Evolutionary conservation across 2,888 invertebrate genomes (phyloP), one percentile per base, ranked within the genome.

Genomic region (Eristalis pertinax): DNA sequence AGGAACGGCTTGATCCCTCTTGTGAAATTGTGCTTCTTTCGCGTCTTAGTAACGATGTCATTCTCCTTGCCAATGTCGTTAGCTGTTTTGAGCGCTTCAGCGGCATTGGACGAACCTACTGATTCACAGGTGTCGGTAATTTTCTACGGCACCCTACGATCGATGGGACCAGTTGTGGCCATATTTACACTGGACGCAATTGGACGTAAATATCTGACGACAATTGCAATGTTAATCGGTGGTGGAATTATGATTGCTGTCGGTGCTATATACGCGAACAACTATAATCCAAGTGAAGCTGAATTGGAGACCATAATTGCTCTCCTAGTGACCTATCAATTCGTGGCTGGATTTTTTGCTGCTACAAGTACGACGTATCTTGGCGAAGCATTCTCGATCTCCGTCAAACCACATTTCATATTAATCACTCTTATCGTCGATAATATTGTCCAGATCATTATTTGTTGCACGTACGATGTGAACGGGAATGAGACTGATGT

Each of bases 361-460:
- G 84, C 90, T 60, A 89, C 89, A 32, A 90, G 90, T 2, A 82
- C 92, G 0, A 81, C 79, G 2, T 92, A 90, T 73, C 64, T 92
- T 83, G 90, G 91, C 1, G 92, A 92, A 81, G 92, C 92, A 4
- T 92, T 91, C 26, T 91, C 91, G 0, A 70, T 91, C 84, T 83
- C 87, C 0, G 88, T 90, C 0, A 92, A 92, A 62, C 90, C 89
- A 4, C 89, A 81, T 22, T 84, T 91, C 3, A 90, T 91, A 38
- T 90, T 77, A 0, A 43, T 91, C 41, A 89, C 90, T 41, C 84
- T 92, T 13, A 85, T 90, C 50, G 22, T 90, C 1, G 91, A 92
- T 64, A 91, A 91, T 60, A 43, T 91, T 26, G 69, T 91, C 3
- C 83, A 77, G 73, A 73, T 86, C 4, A 56, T 79, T 22, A 32